Evolutionary conservation across 2,797 vertebrate genomes (phyloP), one percentile per base, ranked within the genome.

Genomic region (Brachyrhaphis roseni): DNA sequence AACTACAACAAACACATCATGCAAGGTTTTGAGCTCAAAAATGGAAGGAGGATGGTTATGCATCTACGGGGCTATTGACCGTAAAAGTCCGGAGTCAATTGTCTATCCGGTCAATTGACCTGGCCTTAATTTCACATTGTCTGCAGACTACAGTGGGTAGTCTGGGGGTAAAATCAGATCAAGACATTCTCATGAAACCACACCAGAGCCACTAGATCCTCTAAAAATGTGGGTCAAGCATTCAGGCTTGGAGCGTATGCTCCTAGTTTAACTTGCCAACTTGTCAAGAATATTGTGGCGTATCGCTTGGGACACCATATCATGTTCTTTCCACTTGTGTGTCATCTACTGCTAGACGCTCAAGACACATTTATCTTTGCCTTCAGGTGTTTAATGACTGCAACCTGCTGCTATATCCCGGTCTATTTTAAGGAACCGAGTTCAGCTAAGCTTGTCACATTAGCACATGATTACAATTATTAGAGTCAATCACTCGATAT

Each of bases 201-300:
- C 53, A 41, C 23, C 10, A 39, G 39, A 55, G 66, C 39, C 66
- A 78, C 36, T 41, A 39, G 55, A 75, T 62, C 74, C 16, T 23
- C 55, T 23, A 43, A 62, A n/a, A 43, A 59, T 43, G 12, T 71
- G 47, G 76, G 76, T 70, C 64, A 77, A 55, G 47, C 76, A 53
- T 77, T 68, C 46, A 41, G 62, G 13, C 46, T 49, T 51, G 62
- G 7, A 13, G 62, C 34, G 18, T 51, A 36, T 20, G 13, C 57
- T 47, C 43, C 43, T 23, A 20, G 75, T 46, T 31, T 76, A 62
- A 68, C 64, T 36, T 34, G 18, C 43, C 75, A 76, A 47, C 57
- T 77, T 41, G 34, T 23, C 72, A 51, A 4, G 47, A 73, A 51
- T 51, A 51, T 43, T 12, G 39, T 41, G n/a, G 41, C 3, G 26